Percentiles rank a stretch among this genome's conserved stretches.
Evolutionary conservation across 2,113 vertebrate genomes (phyloP).

Genomic region (Scopus umbretta): DNA sequence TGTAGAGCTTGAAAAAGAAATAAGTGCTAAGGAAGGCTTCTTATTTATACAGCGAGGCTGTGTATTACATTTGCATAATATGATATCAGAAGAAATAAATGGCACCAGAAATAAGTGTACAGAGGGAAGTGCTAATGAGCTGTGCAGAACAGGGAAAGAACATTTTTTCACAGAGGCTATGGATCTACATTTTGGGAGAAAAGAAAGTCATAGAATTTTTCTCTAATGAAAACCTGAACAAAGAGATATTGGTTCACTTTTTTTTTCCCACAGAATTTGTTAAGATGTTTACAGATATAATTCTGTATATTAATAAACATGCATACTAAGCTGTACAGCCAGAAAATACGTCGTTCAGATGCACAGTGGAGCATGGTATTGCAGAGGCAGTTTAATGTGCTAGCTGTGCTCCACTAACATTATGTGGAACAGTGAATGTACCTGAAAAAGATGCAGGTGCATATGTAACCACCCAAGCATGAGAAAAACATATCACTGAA

Average conservation of each 20-base stretch:
- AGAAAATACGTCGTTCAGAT: neutral
- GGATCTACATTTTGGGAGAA: neutral
- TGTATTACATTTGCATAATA: slow-evolving; percentile 58
- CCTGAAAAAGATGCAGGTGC: neutral
- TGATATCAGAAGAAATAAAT: slow-evolving; percentile 61
- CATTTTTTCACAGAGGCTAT: slow-evolving; percentile 17
- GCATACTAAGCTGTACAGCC: neutral
- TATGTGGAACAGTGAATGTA: neutral
- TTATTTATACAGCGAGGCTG: slow-evolving; percentile 54
- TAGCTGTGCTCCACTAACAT: neutral
- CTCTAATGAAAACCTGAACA: slow-evolving; percentile 21
- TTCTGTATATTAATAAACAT: slow-evolving; percentile 23
- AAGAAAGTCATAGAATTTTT: neutral
- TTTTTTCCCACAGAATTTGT: neutral
- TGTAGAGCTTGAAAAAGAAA: slow-evolving; percentile 14
- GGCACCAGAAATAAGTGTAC: slow-evolving; percentile 40
- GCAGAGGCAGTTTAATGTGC: neutral
- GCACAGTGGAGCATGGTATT: neutral
- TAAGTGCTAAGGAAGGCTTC: slow-evolving; percentile 18
- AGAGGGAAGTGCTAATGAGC: slow-evolving; percentile 50
- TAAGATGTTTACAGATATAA: slow-evolving; percentile 11
- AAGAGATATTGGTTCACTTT: neutral
- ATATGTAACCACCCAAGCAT: neutral
- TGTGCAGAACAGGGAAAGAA: slow-evolving; percentile 31
- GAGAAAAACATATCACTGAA: neutral